phyloP scores from a whole-genome alignment of 2,888 invertebrate genomes.

The Dicyrtomina minuta region DNA sequence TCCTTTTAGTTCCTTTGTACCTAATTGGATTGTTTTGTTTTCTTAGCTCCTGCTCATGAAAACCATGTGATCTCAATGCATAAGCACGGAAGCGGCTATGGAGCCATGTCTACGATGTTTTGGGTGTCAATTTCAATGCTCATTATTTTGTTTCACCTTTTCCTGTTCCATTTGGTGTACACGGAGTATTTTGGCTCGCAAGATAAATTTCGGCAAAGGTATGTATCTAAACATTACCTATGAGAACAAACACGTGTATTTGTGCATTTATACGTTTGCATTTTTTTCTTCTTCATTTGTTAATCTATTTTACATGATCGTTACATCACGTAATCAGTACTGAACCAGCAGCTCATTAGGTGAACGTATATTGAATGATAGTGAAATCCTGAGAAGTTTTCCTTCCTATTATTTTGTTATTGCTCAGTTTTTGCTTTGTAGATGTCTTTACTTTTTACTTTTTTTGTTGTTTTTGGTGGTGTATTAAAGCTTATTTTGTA shows the following conservation, averaged over 20 bases:
- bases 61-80: conserved; percentile 87
- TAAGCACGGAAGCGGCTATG: conserved; percentile 84
- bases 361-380: no score
- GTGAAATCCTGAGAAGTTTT: no score
- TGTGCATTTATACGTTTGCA: background rate
- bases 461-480: no score
- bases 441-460: no score
- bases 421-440: no score
- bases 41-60: conserved; percentile 81
- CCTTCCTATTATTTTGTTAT: no score
- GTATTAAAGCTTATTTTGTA: no score
- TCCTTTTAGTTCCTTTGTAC: no score
- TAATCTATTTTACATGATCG: background rate
- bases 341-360: no score
- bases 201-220: conserved; percentile 52
- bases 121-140: conserved; percentile 87
- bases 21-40: conserved; percentile 15
- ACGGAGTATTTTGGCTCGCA: conserved; percentile 75
- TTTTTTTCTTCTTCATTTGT: background rate
- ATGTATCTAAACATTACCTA: conserved; percentile 34
- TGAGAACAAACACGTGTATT: conserved; percentile 6
- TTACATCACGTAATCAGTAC: no score
- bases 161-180: conserved; percentile 86
- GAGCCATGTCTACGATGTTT: conserved; percentile 85
- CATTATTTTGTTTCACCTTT: conserved; percentile 87